Evolutionary conservation across 2,888 invertebrate genomes (phyloP).

Genomic region (Ormyrus labotus): DNA sequence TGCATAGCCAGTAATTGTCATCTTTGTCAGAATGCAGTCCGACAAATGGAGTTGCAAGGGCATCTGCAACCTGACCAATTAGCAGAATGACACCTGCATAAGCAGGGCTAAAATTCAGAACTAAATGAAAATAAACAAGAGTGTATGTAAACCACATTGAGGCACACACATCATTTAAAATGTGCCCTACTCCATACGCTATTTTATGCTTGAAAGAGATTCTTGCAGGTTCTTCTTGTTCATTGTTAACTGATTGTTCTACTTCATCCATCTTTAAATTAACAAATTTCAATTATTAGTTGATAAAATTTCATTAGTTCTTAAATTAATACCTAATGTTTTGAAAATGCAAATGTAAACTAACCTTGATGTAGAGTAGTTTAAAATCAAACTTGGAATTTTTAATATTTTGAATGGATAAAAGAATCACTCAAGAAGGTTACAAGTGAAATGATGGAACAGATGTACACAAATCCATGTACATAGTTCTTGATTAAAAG

Average conservation of each 20-base stretch:
- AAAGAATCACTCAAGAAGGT: neutral
- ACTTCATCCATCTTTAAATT: slow-evolving; percentile 34
- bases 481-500: slow-evolving; percentile 32
- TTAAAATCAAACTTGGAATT: neutral
- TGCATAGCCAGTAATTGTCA: slow-evolving; percentile 81
- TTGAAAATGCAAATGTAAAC: neutral
- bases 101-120: slow-evolving; percentile 75
- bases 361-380: slow-evolving; percentile 33
- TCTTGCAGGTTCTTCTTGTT: slow-evolving; percentile 14
- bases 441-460: neutral
- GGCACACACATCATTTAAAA: slow-evolving; percentile 93
- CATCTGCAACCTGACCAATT: slow-evolving; percentile 91
- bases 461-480: neutral
- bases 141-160: slow-evolving; percentile 97
- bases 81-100: slow-evolving; percentile 82
- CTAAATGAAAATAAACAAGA: slow-evolving; percentile 86
- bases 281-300: neutral
- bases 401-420: slow-evolving; percentile 6
- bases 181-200: slow-evolving; percentile 88
- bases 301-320: neutral
- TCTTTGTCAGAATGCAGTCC: slow-evolving; percentile 89
- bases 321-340: neutral
- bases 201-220: slow-evolving; percentile 69
- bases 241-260: slow-evolving; percentile 12
- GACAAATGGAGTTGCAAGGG: slow-evolving; percentile 90